Base-by-base conservation (phyloP, 2,113 vertebrate genomes). In the Potamarius usumacintae region DNA sequence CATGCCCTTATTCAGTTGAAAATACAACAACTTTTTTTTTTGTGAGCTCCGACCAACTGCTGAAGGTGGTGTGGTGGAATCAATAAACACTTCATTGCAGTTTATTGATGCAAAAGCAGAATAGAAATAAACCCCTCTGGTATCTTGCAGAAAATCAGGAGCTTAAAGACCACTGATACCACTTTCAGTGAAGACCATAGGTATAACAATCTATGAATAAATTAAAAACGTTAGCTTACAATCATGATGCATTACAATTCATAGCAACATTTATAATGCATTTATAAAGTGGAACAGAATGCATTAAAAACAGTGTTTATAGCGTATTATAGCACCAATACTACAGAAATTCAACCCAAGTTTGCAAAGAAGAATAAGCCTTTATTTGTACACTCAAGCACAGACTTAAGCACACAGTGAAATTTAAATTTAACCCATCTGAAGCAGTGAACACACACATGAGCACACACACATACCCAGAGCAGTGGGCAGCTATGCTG, bases 11-110 rank as follows among this genome's bases (percentile, higher is more conserved):
- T 67, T 89, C 87, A 30, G 78, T 48, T 76, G 22, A 57, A 84
- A 85, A 82, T 53, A 27, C 30, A 76, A 20, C 42, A 85, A 62
- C 14, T 50, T 67, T 67, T 2, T 89, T n/a, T 67, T 17, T 11
- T 50, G 78, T n/a, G 86, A 89, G 87, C 89, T 89, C 87, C 78
- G 89, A 34, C 53, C 85, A 86, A 88, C 85, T 71, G 63, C 48
- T 30, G 76, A 78, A 58, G 27, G 53, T 79, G 77, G 15, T 42
- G 7, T 88, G 80, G 85, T 82, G 84, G 90, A 89, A 90, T 91
- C 89, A 82, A 92, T 91, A 84, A 90, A 77, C 78, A 84, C 85
- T 65, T 58, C 52, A 62, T 82, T 62, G 82, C 50, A 69, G 50
- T 62, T 72, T 82, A 55, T 82, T 80, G 82, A 88, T 17, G 22